Evolutionary conservation across 2,888 invertebrate genomes (phyloP), one percentile per base, ranked within the genome.

Genomic region (Desoria tigrina): DNA sequence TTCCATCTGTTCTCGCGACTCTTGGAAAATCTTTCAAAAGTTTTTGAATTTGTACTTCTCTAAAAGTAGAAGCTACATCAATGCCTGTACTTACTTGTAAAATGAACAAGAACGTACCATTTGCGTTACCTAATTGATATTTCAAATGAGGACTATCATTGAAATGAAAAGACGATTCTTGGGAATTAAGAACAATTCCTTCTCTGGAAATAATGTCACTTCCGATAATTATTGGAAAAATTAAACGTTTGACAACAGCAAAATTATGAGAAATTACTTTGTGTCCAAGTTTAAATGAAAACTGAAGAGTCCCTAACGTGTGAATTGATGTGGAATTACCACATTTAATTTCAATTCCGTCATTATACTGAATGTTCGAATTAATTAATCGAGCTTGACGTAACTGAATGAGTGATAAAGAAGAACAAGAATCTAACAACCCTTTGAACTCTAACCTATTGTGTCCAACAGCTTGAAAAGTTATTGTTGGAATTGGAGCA

Each of bases 161-260:
- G 37, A 61, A 64, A 21, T 50, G 50, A 24, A 54, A 63, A 2
- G 14, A 24, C 1, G 32, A 32, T 42, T 16, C 6, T n/a, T 63
- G 1, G 14, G 21, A 21, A 24, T 67, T 50, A 16, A 39, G 42
- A n/a, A 61, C 42, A 6, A 66, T 56, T 28, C 55, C 57, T 23
- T 60, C 16, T 28, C 3, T 18, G 16, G 3, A 56, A 27, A 61
- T 61, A 42, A 63, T 14, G 50, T 63, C 67, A 27, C 9, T 28
- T 18, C 67, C 67, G 2, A 67, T 51, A 9, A 67, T 42, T 37
- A 63, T 61, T 32, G 42, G 28, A 28, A 49, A 21, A n/a, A 24
- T n/a, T 45, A 61, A 45, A 1, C 56, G 39, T 26, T 58, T 18
- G 11, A 42, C 42, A 7, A 67, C 60, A 23, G 32, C 39, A 50